Evolutionary conservation across 1,140 invertebrate species (phyloP).

Genomic region (Sarcophaga bullata): DNA sequence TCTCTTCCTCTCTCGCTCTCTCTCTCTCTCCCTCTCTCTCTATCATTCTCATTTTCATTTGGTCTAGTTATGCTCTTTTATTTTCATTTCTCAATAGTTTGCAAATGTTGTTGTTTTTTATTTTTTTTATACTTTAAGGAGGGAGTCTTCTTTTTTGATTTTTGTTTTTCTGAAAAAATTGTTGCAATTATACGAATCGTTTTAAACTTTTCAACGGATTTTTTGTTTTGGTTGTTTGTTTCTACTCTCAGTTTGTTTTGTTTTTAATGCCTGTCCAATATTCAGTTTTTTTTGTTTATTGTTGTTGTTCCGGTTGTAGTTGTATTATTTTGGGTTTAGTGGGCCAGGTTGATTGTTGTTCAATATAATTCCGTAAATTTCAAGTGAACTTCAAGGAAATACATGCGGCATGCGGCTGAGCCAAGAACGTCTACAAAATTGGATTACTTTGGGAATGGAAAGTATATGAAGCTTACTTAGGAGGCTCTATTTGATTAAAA

Average conservation of each 20-base stretch:
- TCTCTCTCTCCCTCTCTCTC: no score
- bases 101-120: neutral
- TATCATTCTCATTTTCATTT: neutral
- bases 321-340: neutral
- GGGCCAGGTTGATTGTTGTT: neutral
- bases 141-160: neutral
- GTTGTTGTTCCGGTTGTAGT: neutral
- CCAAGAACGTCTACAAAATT: no score
- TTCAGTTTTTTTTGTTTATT: neutral
- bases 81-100: no score
- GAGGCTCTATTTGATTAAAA: no score
- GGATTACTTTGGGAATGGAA: no score
- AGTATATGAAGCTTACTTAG: no score
- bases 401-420: no score
- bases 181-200: conserved; percentile 30
- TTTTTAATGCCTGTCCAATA: neutral
- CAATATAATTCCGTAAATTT: neutral
- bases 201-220: conserved; percentile 23
- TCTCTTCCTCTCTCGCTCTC: neutral
- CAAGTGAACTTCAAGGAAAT: neutral
- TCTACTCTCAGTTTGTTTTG: neutral
- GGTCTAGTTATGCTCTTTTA: no score
- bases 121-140: neutral
- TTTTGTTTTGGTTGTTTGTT: neutral
- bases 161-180: conserved; percentile 25